A percentile compares a stretch with the other conserved stretches of the same genome.
These are phyloP conservation scores for Drosophila ambigua DNA, from an alignment of 1,140 invertebrate species.

Conservation along the genomic window DNA sequence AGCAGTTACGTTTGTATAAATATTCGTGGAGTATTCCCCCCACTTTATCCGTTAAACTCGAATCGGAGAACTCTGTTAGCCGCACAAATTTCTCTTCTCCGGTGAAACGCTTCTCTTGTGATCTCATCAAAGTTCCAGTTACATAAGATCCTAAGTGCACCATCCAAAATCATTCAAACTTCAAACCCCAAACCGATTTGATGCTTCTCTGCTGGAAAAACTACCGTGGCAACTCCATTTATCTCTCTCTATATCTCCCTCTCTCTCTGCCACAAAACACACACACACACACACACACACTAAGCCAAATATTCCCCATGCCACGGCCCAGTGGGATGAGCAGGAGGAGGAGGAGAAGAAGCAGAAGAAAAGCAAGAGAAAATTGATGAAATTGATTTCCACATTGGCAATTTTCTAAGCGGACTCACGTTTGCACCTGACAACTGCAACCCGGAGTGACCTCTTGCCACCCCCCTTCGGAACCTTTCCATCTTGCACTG, in stretches of 20 bases:
- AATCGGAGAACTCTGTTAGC: background rate
- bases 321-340: background rate
- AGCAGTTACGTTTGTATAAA: too few relatives aligned
- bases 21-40: too few relatives aligned
- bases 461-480: slow-evolving; percentile 28
- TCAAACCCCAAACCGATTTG: slow-evolving; percentile 4
- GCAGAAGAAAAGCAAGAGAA: slow-evolving; percentile 21
- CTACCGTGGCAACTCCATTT: too few relatives aligned
- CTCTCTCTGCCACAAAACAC: too few relatives aligned
- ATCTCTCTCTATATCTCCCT: too few relatives aligned
- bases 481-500: background rate
- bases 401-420: slow-evolving; percentile 75
- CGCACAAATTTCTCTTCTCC: slow-evolving; percentile 3
- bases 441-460: slow-evolving; percentile 66
- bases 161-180: slow-evolving; percentile 9
- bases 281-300: too few relatives aligned
- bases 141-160: slow-evolving; percentile 3
- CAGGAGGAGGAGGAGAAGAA: too few relatives aligned
- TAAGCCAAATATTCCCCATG: background rate
- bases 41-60: too few relatives aligned
- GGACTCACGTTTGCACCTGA: slow-evolving; percentile 59
- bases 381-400: slow-evolving; percentile 77
- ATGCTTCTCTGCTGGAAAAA: slow-evolving; percentile 5
- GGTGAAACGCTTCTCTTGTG: slow-evolving; percentile 12
- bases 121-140: slow-evolving; percentile 13